Percentiles rank a stretch among this genome's conserved stretches.
phyloP scores from a whole-genome alignment of 2,888 invertebrate species.

The Aradus depressus region DNA sequence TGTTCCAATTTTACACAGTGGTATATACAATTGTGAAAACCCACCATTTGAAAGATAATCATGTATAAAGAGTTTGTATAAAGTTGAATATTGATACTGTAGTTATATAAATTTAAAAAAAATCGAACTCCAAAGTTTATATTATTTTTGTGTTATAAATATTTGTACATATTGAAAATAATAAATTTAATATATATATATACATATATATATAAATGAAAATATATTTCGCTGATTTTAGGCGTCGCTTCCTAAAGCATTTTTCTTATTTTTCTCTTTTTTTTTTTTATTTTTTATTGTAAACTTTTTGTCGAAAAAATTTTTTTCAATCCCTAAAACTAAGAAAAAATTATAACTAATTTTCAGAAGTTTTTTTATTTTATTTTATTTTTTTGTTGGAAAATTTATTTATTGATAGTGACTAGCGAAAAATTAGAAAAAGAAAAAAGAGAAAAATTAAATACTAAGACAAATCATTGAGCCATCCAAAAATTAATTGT shows the following conservation, averaged over 20 bases:
- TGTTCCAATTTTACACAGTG: not conserved
- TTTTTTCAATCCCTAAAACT: too few species aligned
- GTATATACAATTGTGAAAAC: not conserved
- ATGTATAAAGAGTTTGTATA: constrained; percentile 14
- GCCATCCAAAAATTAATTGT: not conserved
- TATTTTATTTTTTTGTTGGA: too few species aligned
- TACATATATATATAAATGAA: constrained; percentile 9
- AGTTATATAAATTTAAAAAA: constrained; percentile 9
- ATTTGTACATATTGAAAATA: constrained; percentile 16
- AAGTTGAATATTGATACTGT: constrained; percentile 5
- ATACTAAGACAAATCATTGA: constrained; percentile 26
- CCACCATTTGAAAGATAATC: constrained; percentile 4
- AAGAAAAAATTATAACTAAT: too few species aligned
- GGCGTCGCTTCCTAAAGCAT: constrained; percentile 25
- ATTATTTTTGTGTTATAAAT: constrained; percentile 18
- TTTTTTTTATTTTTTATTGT: constrained; percentile 13
- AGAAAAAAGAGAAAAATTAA: constrained; percentile 12
- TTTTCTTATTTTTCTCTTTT: too few species aligned
- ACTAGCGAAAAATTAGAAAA: constrained; percentile 16
- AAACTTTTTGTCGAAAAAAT: constrained; percentile 25
- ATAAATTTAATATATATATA: too few species aligned
- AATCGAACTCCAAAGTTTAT: constrained; percentile 20
- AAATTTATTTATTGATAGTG: constrained; percentile 5
- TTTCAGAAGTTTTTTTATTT: too few species aligned
- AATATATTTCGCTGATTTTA: constrained; percentile 11